Base-by-base conservation (phyloP, 2,888 invertebrate genomes). In the Lissonota sp. region DNA sequence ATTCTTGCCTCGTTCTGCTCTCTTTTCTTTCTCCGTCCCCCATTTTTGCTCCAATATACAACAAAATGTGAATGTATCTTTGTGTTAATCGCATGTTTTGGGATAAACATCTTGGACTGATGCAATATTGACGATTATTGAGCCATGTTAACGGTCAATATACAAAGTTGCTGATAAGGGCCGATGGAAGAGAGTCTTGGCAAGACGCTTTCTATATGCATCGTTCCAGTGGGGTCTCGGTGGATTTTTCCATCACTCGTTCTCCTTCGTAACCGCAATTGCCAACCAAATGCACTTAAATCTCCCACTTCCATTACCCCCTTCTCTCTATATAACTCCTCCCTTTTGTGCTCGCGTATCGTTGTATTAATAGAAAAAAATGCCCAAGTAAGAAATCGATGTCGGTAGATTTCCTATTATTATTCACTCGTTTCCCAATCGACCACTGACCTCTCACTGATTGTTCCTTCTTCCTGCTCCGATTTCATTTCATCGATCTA, bases 101-200 rank as follows among this genome's bases (percentile, higher is more conserved):
- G 90, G 89, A 91, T 91, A 88, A 90, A 90, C 86, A 90, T 90
- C 89, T 83, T 58, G 83, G 88, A 89, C 91, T 91, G 91, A 91
- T 84, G 91, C 91, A 91, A 91, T 83, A 87, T 72, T 67, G 84
- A 86, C 86, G 71, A 83, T 85, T 89, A 85, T 91, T 91, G 89
- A 91, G 90, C 84, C 87, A 90, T 79, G 46, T 58, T 14, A 49
- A 10, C 53, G 69, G 42, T 60, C 44, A 67, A 63, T 85, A 83
- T 84, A 77, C 84, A 87, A 85, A 87, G 84, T 82, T 57, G 72
- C 84, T 80, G 91, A 91, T 91, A 91, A 90, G 87, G 88, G 88
- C 85, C 86, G 87, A 86, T 86, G 87, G 86, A 85, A 71, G 71
- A 71, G 58, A 58, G 39, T 57, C 26, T 26, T 26, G 26, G 26